A percentile compares a stretch with the other conserved stretches of the same genome.
Conservation (phyloP, 2,797 vertebrate genomes). For the Lithobates sylvaticus region DNA sequence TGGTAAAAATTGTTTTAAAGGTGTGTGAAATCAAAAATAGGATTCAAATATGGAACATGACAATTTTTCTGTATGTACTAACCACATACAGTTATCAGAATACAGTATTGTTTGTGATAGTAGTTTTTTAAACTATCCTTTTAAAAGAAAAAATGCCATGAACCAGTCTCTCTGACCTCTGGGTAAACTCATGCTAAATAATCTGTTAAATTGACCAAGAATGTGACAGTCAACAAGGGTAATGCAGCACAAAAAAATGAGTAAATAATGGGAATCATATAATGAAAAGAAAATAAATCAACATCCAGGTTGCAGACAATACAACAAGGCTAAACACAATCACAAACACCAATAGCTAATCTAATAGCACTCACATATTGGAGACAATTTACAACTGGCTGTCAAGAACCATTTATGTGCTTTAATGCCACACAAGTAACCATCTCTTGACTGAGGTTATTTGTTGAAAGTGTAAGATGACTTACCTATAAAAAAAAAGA, state of each 20-base stretch:
- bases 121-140: not conserved
- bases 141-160: not conserved
- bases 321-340: not conserved
- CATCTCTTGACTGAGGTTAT: not conserved
- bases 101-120: not conserved
- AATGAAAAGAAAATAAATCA: constrained; percentile 3
- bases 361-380: not conserved
- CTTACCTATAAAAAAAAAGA: not conserved
- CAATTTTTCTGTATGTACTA: no score
- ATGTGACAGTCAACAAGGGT: not conserved
- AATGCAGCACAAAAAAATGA: not conserved
- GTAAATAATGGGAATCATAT: constrained; percentile 10
- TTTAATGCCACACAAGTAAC: not conserved
- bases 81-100: not conserved
- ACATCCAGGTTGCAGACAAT: constrained; percentile 4
- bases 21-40: no score
- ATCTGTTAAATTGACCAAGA: not conserved
- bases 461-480: not conserved
- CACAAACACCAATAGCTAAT: not conserved
- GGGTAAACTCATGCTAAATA: not conserved
- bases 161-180: not conserved
- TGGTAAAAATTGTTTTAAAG: no score
- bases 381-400: not conserved
- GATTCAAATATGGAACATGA: no score
- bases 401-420: not conserved